Evolutionary conservation across 2,888 invertebrate species (phyloP).

Genomic region (Ptychoptera contaminata): DNA sequence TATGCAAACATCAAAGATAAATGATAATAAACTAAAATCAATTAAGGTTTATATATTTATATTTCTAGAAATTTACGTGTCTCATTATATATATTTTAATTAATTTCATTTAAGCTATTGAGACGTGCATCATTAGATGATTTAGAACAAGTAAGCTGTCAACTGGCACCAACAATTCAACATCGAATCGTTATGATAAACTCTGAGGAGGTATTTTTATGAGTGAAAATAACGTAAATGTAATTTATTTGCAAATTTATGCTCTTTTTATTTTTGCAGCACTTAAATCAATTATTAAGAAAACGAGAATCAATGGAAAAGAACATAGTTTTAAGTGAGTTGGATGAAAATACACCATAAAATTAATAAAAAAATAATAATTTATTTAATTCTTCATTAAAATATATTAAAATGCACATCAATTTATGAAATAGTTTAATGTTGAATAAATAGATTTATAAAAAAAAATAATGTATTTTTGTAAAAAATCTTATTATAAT

Average conservation of each 20-base stretch:
- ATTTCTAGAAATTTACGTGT: constrained; percentile 10
- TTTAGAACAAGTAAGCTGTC: constrained; percentile 65
- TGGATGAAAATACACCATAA: constrained; percentile 33
- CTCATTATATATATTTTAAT: constrained; percentile 2
- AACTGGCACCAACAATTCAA: constrained; percentile 65
- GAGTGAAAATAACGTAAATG: background rate
- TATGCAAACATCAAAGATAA: background rate
- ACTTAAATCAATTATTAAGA: constrained; percentile 24
- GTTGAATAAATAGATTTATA: too few relatives aligned
- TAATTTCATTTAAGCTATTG: constrained; percentile 35
- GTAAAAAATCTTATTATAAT: too few relatives aligned
- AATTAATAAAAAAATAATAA: too few relatives aligned
- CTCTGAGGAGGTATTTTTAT: constrained; percentile 47
- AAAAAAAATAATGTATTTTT: too few relatives aligned
- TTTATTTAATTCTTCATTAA: too few relatives aligned
- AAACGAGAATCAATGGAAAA: constrained; percentile 37
- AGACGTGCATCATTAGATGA: constrained; percentile 65
- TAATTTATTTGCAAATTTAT: too few relatives aligned
- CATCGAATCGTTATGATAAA: constrained; percentile 62
- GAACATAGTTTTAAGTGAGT: constrained; percentile 54
- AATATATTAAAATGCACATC: too few relatives aligned
- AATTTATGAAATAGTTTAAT: too few relatives aligned
- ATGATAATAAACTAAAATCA: background rate
- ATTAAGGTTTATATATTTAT: constrained; percentile 16
- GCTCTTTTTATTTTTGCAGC: constrained; percentile 14